Evolutionary conservation across 2,797 vertebrate genomes (phyloP).

Genomic region (Dendrocincla tyrannina): DNA sequence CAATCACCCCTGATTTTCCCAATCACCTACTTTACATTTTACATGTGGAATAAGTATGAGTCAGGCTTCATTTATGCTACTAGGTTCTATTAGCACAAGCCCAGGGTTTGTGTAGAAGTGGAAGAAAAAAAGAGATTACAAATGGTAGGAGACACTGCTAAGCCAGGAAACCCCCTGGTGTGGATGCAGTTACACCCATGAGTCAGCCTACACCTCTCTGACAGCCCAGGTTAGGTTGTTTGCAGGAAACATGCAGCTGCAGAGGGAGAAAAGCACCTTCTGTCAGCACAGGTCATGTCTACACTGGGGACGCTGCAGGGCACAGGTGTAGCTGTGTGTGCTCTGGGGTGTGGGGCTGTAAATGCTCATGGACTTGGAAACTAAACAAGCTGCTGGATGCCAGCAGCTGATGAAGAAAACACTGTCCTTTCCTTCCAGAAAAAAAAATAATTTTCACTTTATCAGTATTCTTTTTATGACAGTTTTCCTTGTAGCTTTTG

Average conservation of each 20-base stretch:
- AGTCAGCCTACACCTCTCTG: not conserved
- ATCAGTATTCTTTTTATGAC: not conserved
- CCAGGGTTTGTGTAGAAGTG: not conserved
- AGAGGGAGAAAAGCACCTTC: not conserved
- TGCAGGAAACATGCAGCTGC: not conserved
- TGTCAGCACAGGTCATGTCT: not conserved
- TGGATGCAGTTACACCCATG: not conserved
- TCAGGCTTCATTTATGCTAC: not conserved
- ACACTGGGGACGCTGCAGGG: not conserved
- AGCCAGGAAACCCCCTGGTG: not conserved
- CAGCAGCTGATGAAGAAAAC: not conserved
- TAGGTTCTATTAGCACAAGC: not conserved
- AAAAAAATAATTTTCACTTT: not conserved
- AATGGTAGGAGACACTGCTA: not conserved
- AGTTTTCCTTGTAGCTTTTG: not conserved
- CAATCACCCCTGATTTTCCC: constrained; percentile 1
- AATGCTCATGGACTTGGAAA: not conserved
- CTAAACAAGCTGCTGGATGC: not conserved
- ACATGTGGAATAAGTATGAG: not conserved
- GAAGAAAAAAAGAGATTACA: not conserved
- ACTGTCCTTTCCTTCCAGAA: not conserved
- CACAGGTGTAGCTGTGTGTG: not conserved
- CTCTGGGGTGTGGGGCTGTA: not conserved
- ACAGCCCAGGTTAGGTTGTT: not conserved
- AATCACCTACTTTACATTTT: not conserved